Conservation (phyloP, 1,140 invertebrate genomes). For the Drosophila grimshawi region DNA sequence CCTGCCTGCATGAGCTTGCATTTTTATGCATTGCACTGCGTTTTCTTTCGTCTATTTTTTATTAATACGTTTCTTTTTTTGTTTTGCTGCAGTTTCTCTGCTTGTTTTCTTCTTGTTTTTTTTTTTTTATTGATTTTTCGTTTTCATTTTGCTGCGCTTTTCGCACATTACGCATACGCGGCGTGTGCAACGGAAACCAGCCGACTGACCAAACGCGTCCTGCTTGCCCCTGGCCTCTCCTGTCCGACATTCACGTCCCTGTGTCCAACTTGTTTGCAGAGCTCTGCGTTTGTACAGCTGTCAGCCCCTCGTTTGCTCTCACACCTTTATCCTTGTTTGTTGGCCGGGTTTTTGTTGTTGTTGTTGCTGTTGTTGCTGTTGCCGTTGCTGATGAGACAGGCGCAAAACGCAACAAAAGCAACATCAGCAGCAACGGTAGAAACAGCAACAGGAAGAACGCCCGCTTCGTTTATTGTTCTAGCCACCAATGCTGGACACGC, state of each 20-base stretch:
- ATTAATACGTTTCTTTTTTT: conserved; percentile 13
- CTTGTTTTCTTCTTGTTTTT: conserved; percentile 19
- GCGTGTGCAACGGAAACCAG: conserved; percentile 76
- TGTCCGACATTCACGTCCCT: neutral
- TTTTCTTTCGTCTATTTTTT: conserved; percentile 38
- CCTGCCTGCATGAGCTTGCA: conserved; percentile 53
- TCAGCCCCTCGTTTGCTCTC: conserved; percentile 55
- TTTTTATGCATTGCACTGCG: conserved; percentile 44
- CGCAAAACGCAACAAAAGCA: conserved; percentile 18
- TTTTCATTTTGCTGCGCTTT: conserved; percentile 60
- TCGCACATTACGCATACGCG: conserved; percentile 72
- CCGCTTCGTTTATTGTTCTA: conserved; percentile 54
- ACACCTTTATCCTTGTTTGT: conserved; percentile 15
- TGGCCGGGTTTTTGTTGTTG: neutral
- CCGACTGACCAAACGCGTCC: conserved; percentile 77
- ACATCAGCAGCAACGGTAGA: conserved; percentile 6
- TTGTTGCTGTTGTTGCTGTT: conserved; percentile 29
- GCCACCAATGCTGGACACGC: conserved; percentile 57
- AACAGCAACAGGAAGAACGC: conserved; percentile 21
- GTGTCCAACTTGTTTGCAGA: conserved; percentile 52
- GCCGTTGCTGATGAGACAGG: conserved; percentile 16
- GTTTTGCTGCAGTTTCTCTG: neutral
- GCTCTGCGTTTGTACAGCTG: conserved; percentile 75
- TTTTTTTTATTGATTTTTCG: conserved; percentile 76
- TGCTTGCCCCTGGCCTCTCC: neutral